Conservation (phyloP, 2,113 vertebrate genomes). For the Nipponia nippon region DNA sequence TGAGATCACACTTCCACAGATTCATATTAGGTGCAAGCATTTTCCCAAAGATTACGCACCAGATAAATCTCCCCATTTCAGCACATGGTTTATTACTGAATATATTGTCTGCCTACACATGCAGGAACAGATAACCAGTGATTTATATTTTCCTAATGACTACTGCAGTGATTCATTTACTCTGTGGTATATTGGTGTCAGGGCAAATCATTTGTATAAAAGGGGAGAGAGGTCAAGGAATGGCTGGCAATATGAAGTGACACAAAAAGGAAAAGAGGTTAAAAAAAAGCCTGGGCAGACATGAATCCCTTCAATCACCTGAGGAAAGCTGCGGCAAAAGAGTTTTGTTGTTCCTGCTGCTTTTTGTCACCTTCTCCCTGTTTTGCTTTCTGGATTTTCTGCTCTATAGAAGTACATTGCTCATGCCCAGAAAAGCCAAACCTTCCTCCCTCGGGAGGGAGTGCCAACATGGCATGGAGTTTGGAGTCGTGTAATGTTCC, state of each 20-base stretch:
- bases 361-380: not conserved
- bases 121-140: slow-evolving; percentile 41
- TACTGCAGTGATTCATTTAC: slow-evolving; percentile 56
- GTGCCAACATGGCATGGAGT: not conserved
- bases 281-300: not conserved
- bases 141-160: slow-evolving; percentile 66
- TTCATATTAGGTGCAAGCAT: not conserved
- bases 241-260: not conserved
- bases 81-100: slow-evolving; percentile 19
- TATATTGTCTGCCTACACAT: slow-evolving; percentile 51
- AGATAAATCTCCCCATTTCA: slow-evolving; percentile 46
- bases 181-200: slow-evolving; percentile 37
- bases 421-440: not conserved
- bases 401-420: not conserved
- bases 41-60: slow-evolving; percentile 39
- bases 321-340: not conserved
- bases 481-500: not conserved
- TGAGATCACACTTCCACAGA: slow-evolving; percentile 23
- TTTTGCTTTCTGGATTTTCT: not conserved
- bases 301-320: not conserved
- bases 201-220: slow-evolving; percentile 34
- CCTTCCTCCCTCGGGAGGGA: not conserved
- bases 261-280: not conserved
- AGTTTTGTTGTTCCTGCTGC: not conserved
- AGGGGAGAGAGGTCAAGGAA: not conserved